Evolutionary conservation across 2,888 invertebrate genomes (phyloP), one percentile per base, ranked within the genome.

Genomic region (Metellina segmentata): DNA sequence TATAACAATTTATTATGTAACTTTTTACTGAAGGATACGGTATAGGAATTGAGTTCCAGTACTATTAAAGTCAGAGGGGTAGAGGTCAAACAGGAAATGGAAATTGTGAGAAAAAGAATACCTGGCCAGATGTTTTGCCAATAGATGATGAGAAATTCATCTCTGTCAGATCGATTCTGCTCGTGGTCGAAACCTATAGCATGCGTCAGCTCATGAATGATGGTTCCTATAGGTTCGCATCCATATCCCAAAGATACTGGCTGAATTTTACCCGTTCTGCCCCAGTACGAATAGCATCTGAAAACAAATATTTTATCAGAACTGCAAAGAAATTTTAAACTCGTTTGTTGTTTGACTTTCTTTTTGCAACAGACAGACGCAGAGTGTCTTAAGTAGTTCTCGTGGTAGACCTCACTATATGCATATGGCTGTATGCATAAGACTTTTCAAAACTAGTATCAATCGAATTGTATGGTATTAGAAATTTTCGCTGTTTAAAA

Each of bases 121-220:
- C 89, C 83, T 51, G 78, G 83, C 83, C 85, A 85, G 51, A 94
- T 94, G 86, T 94, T 94, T 49, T 93, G 93, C 72, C 88, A 92
- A 82, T 94, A 93, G 61, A 94, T 94, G 16, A 92, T 94, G 51
- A 95, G 94, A 87, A 94, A 94, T 11, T 93, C 92, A 82, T 95
- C 94, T 69, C 95, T 93, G 93, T 95, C 95, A 7, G 93, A 93
- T 79, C 95, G 93, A 61, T 93, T 94, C 87, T 95, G 95, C 91
- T 95, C 95, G 92, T 95, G 95, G 94, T 94, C 94, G 93, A 95
- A 94, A 7, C 93, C 93, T 16, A 93, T 85, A 1, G 93, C 91
- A n/a, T 93, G 93, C 11, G 81, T 86, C 20, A 93, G 49, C 61
- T 93, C 93, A 79, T 93, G 93, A 51, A 93, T 83, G 48, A 93